Evolutionary conservation across 2,797 vertebrate genomes (phyloP).

Genomic region (Mallotus villosus): DNA sequence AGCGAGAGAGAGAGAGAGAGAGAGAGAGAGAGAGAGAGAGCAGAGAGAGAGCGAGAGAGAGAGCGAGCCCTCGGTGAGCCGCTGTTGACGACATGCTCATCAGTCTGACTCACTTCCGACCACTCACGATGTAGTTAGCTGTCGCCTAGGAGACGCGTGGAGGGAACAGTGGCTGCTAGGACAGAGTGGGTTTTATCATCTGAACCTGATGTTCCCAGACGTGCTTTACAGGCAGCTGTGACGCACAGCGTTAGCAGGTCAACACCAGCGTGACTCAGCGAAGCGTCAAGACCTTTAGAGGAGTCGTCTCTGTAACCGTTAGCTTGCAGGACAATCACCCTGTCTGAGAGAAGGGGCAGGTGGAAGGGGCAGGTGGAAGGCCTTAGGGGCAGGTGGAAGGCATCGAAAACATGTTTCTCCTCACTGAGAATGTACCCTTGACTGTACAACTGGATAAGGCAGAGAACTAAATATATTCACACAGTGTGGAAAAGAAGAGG

Average conservation of each 20-base stretch:
- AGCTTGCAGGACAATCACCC: constrained; percentile 19
- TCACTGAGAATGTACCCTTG: neutral
- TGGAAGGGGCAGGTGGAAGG: no score
- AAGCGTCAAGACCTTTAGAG: neutral
- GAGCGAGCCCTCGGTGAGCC: constrained; percentile 39
- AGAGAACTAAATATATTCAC: constrained; percentile 41
- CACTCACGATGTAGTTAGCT: constrained; percentile 10
- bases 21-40: no score
- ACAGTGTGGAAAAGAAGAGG: constrained; percentile 29
- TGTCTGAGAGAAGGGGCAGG: neutral
- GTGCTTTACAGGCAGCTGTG: constrained; percentile 1
- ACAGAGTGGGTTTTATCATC: constrained; percentile 21
- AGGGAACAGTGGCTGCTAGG: constrained; percentile 34
- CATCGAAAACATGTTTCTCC: neutral
- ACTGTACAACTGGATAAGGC: constrained; percentile 50
- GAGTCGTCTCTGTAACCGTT: neutral
- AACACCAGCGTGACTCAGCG: constrained; percentile 21
- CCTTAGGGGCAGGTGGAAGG: neutral
- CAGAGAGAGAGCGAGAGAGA: no score
- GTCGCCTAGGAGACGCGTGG: constrained; percentile 27
- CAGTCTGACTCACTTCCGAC: constrained; percentile 31
- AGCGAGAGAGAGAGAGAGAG: no score
- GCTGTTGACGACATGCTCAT: constrained; percentile 27
- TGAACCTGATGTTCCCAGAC: neutral
- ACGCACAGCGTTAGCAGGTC: constrained; percentile 7